phyloP scores from a whole-genome alignment of 1,140 invertebrate species.

The Trichonephila clavata region DNA sequence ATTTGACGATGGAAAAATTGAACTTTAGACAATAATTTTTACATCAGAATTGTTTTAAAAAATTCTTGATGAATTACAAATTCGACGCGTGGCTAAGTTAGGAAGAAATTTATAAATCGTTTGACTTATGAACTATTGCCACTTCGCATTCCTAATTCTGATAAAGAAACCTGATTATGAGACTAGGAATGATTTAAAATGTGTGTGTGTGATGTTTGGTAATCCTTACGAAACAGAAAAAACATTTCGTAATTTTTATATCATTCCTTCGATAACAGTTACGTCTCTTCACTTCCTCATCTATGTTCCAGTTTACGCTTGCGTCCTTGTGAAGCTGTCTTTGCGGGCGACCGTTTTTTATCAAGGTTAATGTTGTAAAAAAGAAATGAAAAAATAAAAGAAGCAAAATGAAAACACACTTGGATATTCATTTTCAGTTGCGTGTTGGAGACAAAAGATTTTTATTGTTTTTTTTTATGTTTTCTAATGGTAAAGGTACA shows the following conservation, averaged over 20 bases:
- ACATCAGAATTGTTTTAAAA: too few species aligned
- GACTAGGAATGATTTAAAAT: background rate
- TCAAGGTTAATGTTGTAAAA: background rate
- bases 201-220: background rate
- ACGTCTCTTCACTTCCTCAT: conserved; percentile 25
- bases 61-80: too few species aligned
- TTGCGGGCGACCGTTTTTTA: background rate
- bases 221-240: background rate
- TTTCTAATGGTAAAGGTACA: background rate
- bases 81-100: too few species aligned
- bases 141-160: background rate
- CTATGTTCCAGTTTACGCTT: conserved; percentile 23
- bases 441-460: background rate
- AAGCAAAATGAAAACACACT: background rate
- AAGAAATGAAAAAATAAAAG: background rate
- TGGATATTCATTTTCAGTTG: background rate
- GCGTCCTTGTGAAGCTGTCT: conserved; percentile 1
- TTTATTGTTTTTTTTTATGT: background rate
- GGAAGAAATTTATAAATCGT: background rate
- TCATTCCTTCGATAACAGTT: conserved; percentile 5
- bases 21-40: too few species aligned
- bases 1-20: too few species aligned
- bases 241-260: conserved; percentile 18
- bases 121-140: background rate
- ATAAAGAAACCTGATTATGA: background rate